These are phyloP conservation scores for Boloria euphrosyne DNA, from an alignment of 2,888 invertebrate species.

Conservation along the genomic window DNA sequence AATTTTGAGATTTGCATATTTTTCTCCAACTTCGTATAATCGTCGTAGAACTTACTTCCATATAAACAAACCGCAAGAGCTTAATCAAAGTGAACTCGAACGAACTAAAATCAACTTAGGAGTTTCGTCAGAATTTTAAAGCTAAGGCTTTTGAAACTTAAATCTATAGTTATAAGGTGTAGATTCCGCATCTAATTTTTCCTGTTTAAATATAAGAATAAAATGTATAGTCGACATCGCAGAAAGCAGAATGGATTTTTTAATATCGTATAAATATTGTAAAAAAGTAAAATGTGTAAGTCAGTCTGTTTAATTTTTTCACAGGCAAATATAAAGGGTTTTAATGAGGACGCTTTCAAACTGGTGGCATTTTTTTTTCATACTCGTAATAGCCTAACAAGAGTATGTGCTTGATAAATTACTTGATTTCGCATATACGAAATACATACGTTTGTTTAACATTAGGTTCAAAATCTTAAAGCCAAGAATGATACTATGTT, in stretches of 20 bases:
- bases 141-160: slow-evolving; percentile 15
- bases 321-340: too few relatives aligned
- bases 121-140: slow-evolving; percentile 10
- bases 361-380: too few relatives aligned
- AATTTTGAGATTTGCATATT: slow-evolving; percentile 24
- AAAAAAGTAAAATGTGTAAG: too few relatives aligned
- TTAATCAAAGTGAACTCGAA: slow-evolving; percentile 33
- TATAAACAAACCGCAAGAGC: slow-evolving; percentile 31
- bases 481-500: too few relatives aligned
- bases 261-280: slow-evolving; percentile 2
- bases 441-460: too few relatives aligned
- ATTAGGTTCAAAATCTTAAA: too few relatives aligned
- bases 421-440: too few relatives aligned
- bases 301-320: too few relatives aligned
- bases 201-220: slow-evolving; percentile 6
- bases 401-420: too few relatives aligned
- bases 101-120: slow-evolving; percentile 31
- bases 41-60: slow-evolving; percentile 27
- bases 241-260: not conserved
- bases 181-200: not conserved
- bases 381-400: too few relatives aligned
- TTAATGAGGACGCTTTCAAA: too few relatives aligned
- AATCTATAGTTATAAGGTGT: not conserved
- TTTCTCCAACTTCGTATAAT: slow-evolving; percentile 25
- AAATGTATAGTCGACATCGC: slow-evolving; percentile 12